Base-by-base conservation (phyloP, 2,113 vertebrate species). In the Nettapus auritus region DNA sequence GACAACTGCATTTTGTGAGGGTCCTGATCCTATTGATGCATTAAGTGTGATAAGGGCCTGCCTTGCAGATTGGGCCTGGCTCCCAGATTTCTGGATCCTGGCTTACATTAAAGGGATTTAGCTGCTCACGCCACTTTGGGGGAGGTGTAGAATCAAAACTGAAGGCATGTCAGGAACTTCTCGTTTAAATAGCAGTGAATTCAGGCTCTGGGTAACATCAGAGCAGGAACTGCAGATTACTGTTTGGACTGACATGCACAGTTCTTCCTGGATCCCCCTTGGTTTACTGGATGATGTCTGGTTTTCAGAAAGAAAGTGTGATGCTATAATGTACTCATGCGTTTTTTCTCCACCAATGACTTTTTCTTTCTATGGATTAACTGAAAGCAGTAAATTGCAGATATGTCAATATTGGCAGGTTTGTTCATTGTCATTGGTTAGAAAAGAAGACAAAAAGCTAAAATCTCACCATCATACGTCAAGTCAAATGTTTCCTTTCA, bases 361-460 rank as follows among this genome's bases (percentile, higher is more conserved):
- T 94, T 94, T 94, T 88, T 79, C 6, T 79, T 91, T 85, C 82
- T 82, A 3, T 23, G 50, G 56, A 55, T 40, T 74, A 77, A 78
- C n/a, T 85, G 67, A 88, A 89, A 88, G 29, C 42, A 91, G 62
- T 89, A 63, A 85, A 75, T 88, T 57, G 68, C 71, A 88, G 75
- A 36, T 88, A 40, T 14, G 12, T 59, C 90, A 79, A 85, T 94
- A 89, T 88, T 82, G 82, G 42, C 67, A 59, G 12, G 6, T 90
- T 82, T 94, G 53, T 88, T 91, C 48, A 60, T 15, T 42, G 42
- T 75, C 82, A 76, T 84, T 22, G 79, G 40, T 84, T 89, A 69
- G n/a, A 74, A 70, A 26, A 84, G 52, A 62, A 93, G 8, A 52
- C 60, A 84, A 78, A 88, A 94, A 84, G 29, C 78, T 40, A 78